These are phyloP conservation scores for Lithobates pipiens DNA, from an alignment of 2,797 vertebrate genomes.

Conservation along the genomic window DNA sequence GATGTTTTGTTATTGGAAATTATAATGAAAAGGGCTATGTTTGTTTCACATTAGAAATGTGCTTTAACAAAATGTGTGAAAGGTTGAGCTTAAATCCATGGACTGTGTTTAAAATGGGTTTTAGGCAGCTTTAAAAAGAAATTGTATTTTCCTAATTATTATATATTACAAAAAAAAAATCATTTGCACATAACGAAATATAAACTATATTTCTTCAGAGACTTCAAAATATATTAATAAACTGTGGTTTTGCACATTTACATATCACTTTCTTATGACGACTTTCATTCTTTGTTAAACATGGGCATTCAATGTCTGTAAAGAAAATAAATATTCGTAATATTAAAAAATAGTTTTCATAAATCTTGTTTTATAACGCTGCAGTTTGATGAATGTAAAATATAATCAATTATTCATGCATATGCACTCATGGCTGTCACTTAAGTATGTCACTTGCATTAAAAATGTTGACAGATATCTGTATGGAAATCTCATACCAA, in stretches of 20 bases:
- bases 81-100: background rate
- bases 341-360: background rate
- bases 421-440: too few species aligned
- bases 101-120: background rate
- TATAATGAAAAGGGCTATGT: background rate
- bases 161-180: background rate
- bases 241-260: background rate
- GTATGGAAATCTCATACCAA: too few species aligned
- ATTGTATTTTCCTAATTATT: constrained; percentile 1
- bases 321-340: background rate
- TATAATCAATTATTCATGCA: too few species aligned
- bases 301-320: background rate
- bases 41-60: background rate
- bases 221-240: background rate
- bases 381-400: too few species aligned
- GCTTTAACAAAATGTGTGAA: background rate
- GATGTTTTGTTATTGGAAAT: background rate
- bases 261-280: background rate
- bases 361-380: too few species aligned
- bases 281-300: constrained; percentile 4
- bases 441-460: too few species aligned
- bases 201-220: background rate
- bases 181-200: constrained; percentile 3
- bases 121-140: background rate
- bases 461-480: too few species aligned